A percentile compares a stretch with the other conserved stretches of the same genome.
These are phyloP conservation scores for Leptodactylus fuscus DNA, from an alignment of 2,113 vertebrate species.

Conservation along the genomic window DNA sequence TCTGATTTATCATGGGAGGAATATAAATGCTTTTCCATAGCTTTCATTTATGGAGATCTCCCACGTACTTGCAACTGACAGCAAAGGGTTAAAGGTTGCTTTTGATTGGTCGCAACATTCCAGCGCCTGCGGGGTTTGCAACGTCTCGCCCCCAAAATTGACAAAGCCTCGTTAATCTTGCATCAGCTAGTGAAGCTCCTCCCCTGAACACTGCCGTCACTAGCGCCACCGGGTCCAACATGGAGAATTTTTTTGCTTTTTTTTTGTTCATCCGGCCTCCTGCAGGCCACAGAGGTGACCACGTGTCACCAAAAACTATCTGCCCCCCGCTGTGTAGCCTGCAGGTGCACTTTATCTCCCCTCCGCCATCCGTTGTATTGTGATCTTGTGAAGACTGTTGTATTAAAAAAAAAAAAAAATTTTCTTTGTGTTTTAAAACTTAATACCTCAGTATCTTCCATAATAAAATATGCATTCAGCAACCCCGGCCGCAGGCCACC, in stretches of 20 bases:
- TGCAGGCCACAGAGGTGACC: neutral
- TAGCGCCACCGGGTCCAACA: neutral
- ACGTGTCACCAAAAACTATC: neutral
- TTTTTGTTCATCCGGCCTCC: neutral
- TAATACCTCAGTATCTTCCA: conserved; percentile 61
- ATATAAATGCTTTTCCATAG: neutral
- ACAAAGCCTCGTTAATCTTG: neutral
- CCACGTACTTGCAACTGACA: neutral
- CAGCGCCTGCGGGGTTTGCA: neutral
- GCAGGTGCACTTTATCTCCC: neutral
- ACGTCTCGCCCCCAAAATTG: neutral
- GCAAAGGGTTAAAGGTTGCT: neutral
- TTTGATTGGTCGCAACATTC: neutral
- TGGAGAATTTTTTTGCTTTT: neutral
- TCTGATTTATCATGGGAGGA: conserved; percentile 4
- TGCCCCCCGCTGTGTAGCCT: neutral
- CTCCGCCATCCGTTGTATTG: neutral
- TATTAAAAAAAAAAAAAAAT: too few species aligned
- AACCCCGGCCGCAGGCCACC: neutral
- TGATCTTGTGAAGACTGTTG: conserved; percentile 37
- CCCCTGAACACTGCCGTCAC: neutral
- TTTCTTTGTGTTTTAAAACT: conserved; percentile 40
- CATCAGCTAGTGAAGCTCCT: neutral
- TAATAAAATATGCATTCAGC: conserved; percentile 58
- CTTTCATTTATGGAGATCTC: neutral